Conservation (phyloP, 2,113 vertebrate genomes). For the Acrocephalus arundinaceus region DNA sequence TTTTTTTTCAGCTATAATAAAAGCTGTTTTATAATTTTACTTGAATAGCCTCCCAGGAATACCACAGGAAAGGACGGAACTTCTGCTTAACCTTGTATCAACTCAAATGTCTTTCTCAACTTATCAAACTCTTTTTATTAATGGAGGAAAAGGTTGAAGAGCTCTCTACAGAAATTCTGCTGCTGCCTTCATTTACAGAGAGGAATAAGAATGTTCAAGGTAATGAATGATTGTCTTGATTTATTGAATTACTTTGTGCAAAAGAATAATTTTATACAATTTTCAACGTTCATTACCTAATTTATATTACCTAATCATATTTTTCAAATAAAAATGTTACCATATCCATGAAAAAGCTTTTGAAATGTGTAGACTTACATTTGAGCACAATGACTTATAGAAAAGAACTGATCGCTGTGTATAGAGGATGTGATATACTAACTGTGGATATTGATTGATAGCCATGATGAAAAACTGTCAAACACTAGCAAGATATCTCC, state of each 20-base stretch:
- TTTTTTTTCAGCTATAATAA: background rate
- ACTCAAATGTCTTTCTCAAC: constrained; percentile 82
- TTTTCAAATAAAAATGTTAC: background rate
- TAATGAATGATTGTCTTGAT: constrained; percentile 59
- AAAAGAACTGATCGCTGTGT: background rate
- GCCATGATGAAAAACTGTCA: background rate
- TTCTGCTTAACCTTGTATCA: constrained; percentile 86
- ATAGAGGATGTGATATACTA: background rate
- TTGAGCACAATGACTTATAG: background rate
- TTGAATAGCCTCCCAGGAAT: constrained; percentile 78
- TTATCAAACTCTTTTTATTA: constrained; percentile 79
- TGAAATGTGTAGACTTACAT: background rate
- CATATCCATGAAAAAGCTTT: background rate
- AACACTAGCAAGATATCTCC: background rate
- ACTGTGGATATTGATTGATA: background rate
- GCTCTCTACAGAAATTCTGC: constrained; percentile 76
- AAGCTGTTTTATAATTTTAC: constrained; percentile 22
- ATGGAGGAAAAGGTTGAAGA: constrained; percentile 85
- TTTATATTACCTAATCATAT: background rate
- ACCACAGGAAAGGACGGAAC: constrained; percentile 70
- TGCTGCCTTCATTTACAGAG: constrained; percentile 72
- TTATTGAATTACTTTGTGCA: background rate
- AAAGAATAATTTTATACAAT: background rate
- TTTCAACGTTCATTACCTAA: background rate
- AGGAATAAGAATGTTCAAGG: constrained; percentile 78